Conservation (phyloP, 1,140 invertebrate genomes). For the Choristoneura fumiferana region DNA sequence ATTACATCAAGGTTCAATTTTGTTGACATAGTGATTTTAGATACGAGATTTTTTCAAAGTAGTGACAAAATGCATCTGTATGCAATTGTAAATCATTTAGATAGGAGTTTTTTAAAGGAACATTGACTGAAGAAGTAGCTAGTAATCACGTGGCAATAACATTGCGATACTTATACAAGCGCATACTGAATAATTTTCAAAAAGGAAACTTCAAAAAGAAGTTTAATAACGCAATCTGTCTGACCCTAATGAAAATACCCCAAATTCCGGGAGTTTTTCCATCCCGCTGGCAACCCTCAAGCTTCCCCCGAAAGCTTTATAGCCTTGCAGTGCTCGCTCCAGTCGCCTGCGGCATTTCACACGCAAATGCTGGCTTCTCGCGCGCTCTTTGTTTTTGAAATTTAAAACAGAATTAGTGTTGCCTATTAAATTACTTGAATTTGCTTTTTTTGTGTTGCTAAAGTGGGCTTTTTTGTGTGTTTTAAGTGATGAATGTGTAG, state of each 20-base stretch:
- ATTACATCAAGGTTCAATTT: too few relatives aligned
- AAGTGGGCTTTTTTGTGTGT: background rate
- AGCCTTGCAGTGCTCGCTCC: slow-evolving; percentile 31
- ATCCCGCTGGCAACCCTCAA: slow-evolving; percentile 13
- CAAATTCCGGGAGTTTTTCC: background rate
- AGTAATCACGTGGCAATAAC: too few relatives aligned
- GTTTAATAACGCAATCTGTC: slow-evolving; percentile 1
- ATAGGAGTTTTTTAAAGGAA: too few relatives aligned
- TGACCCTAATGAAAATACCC: background rate
- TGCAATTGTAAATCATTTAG: too few relatives aligned
- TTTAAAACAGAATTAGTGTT: background rate
- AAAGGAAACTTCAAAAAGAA: background rate
- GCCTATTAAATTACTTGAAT: background rate
- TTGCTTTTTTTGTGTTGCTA: background rate
- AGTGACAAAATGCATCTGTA: too few relatives aligned
- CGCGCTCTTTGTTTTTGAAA: slow-evolving; percentile 4
- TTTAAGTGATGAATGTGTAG: background rate
- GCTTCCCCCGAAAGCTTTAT: slow-evolving; percentile 27
- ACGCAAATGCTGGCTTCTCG: slow-evolving; percentile 23
- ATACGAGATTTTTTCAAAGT: too few relatives aligned
- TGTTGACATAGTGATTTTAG: too few relatives aligned
- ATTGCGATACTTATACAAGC: too few relatives aligned
- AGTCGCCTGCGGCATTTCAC: slow-evolving; percentile 38
- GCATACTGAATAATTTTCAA: background rate
- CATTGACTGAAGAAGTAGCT: too few relatives aligned